Evolutionary conservation across 1,140 invertebrate genomes (phyloP).

Genomic region (Drosophila ambigua): DNA sequence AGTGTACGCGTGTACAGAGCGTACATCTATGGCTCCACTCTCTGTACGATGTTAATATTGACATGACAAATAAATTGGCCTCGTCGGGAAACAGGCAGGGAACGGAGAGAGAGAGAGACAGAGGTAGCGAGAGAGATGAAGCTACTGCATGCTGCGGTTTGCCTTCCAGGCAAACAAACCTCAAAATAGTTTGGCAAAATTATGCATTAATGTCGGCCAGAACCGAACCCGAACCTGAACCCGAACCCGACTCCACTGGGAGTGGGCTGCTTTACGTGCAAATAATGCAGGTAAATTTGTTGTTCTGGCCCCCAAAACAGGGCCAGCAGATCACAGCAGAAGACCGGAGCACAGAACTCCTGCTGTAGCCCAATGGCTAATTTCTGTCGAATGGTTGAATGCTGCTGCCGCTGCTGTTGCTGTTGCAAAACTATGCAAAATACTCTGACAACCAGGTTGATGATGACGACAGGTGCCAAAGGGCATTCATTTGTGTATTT

Average conservation of each 20-base stretch:
- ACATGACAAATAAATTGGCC: conserved; percentile 82
- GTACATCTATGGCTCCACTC: conserved; percentile 7
- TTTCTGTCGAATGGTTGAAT: conserved; percentile 39
- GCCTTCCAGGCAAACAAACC: conserved; percentile 75
- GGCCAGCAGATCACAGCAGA: conserved; percentile 7
- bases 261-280: conserved; percentile 49
- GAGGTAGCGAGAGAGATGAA: neutral
- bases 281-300: conserved; percentile 77
- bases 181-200: conserved; percentile 82
- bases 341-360: neutral
- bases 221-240: neutral
- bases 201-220: conserved; percentile 78
- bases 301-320: conserved; percentile 13
- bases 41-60: conserved; percentile 71
- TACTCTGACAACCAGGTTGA: conserved; percentile 60
- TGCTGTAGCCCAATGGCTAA: conserved; percentile 48
- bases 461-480: conserved; percentile 76
- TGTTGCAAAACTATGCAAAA: conserved; percentile 66
- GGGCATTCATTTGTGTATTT: conserved; percentile 62
- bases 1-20: neutral
- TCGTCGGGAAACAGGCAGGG: conserved; percentile 7
- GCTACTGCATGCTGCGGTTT: conserved; percentile 53
- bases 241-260: neutral
- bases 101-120: neutral
- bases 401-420: no score